Evolutionary conservation across 92 coral and sea anemone genomes (phyloP).

Genomic region (Actinernus sp.): DNA sequence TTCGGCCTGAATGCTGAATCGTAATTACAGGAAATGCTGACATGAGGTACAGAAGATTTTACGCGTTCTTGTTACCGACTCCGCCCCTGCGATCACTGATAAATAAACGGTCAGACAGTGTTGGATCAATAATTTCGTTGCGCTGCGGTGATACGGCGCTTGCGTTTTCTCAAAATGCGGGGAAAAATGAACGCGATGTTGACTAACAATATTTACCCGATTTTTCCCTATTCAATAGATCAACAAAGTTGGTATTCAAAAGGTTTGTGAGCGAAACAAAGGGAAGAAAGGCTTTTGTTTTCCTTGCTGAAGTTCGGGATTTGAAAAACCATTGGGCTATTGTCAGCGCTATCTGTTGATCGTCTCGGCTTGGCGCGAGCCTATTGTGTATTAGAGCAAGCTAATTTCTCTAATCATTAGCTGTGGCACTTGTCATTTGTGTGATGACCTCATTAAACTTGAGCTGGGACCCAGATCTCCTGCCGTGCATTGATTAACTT

Average conservation of each 20-base stretch:
- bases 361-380: conserved; percentile 73
- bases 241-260: conserved; percentile 90
- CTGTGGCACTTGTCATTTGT: conserved; percentile 64
- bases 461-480: conserved; percentile 74
- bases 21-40: conserved; percentile 85
- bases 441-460: conserved; percentile 74
- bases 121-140: conserved; percentile 22
- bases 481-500: conserved; percentile 22
- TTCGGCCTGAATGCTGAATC: conserved; percentile 71
- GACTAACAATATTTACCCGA: conserved; percentile 88
- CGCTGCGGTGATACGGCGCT: conserved; percentile 46
- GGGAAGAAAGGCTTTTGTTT: conserved; percentile 85
- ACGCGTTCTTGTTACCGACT: conserved; percentile 78
- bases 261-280: conserved; percentile 73
- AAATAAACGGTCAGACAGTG: conserved; percentile 61
- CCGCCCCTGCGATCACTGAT: conserved; percentile 81
- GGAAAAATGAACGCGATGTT: not conserved
- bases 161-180: no score
- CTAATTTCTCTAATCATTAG: conserved; percentile 83
- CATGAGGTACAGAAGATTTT: conserved; percentile 75
- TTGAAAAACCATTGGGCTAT: conserved; percentile 83
- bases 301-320: conserved; percentile 86
- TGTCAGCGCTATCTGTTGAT: conserved; percentile 82
- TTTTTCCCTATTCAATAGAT: conserved; percentile 77
- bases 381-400: conserved; percentile 64